Conservation (phyloP, 2,113 vertebrate genomes). For the Notarius lentiginosus region DNA sequence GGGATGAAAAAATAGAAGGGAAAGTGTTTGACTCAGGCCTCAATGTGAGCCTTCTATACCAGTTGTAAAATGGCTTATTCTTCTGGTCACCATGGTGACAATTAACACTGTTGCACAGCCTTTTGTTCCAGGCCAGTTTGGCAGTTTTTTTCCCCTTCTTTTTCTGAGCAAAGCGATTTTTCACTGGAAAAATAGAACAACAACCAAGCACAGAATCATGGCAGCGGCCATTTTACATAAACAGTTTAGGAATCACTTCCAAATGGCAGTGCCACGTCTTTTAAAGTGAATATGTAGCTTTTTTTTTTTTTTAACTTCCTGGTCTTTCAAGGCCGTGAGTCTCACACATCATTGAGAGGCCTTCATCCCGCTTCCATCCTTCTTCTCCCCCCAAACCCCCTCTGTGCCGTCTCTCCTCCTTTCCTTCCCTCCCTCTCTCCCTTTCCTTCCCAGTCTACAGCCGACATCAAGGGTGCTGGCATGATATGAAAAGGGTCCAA, state of each 20-base stretch:
- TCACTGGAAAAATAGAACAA: slow-evolving; percentile 52
- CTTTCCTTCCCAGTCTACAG: slow-evolving; percentile 49
- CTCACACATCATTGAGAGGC: slow-evolving; percentile 50
- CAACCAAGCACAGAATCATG: slow-evolving; percentile 31
- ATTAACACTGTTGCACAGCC: slow-evolving; percentile 93
- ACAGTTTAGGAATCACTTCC: slow-evolving; percentile 74
- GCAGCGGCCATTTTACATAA: slow-evolving; percentile 65
- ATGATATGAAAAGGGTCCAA: slow-evolving; percentile 55
- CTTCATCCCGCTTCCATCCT: slow-evolving; percentile 51
- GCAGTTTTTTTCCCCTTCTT: slow-evolving; percentile 63
- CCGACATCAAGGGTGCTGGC: slow-evolving; percentile 56
- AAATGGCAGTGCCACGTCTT: slow-evolving; percentile 67
- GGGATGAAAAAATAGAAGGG: slow-evolving; percentile 75
- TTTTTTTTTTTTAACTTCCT: slow-evolving; percentile 61
- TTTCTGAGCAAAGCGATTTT: slow-evolving; percentile 74
- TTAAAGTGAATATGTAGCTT: slow-evolving; percentile 62
- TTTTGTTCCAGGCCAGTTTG: slow-evolving; percentile 88
- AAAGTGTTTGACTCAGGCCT: slow-evolving; percentile 84
- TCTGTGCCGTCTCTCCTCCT: slow-evolving; percentile 41
- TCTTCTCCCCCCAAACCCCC: slow-evolving; percentile 43
- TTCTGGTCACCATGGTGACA: slow-evolving; percentile 95
- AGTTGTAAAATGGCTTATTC: slow-evolving; percentile 98
- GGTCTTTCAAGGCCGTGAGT: slow-evolving; percentile 63
- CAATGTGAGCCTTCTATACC: slow-evolving; percentile 88
- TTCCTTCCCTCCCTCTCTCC: slow-evolving; percentile 32